Conservation (phyloP, 2,113 vertebrate genomes). For the Myiagra hebetior region DNA sequence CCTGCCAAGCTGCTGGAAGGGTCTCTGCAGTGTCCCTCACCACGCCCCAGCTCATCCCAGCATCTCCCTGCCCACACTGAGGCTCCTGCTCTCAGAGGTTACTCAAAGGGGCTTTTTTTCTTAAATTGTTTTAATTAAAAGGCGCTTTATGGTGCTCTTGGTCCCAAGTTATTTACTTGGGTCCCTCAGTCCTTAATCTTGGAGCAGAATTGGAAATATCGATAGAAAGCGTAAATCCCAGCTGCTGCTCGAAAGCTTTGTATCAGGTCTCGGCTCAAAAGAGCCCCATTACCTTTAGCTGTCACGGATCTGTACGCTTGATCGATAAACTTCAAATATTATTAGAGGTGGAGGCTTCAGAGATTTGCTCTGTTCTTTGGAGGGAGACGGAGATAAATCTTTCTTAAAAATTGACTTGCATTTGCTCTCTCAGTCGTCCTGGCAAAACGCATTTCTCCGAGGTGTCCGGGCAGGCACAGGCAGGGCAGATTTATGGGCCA, state of each 20-base stretch:
- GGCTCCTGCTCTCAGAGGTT: background rate
- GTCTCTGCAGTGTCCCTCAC: background rate
- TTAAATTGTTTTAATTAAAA: conserved; percentile 72
- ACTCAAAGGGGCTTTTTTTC: background rate
- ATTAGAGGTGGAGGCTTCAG: conserved; percentile 86
- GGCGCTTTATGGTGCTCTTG: conserved; percentile 1
- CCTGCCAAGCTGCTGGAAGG: background rate
- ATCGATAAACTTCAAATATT: conserved; percentile 94
- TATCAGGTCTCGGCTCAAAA: conserved; percentile 79
- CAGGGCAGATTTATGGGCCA: conserved; percentile 84
- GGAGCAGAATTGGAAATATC: conserved; percentile 83
- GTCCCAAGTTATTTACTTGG: conserved; percentile 62
- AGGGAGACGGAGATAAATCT: conserved; percentile 87
- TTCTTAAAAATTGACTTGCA: conserved; percentile 85
- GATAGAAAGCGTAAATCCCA: conserved; percentile 82
- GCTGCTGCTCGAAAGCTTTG: conserved; percentile 79
- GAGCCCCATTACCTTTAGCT: conserved; percentile 86
- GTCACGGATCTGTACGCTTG: conserved; percentile 86
- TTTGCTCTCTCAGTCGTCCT: conserved; percentile 81
- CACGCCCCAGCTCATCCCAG: background rate
- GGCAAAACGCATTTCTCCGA: conserved; percentile 80
- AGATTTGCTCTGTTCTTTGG: conserved; percentile 84
- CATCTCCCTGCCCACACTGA: background rate
- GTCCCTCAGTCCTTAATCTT: conserved; percentile 75
- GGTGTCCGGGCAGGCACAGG: conserved; percentile 70